Conservation (phyloP, 2,797 vertebrate species). For the Sphaeramia orbicularis region DNA sequence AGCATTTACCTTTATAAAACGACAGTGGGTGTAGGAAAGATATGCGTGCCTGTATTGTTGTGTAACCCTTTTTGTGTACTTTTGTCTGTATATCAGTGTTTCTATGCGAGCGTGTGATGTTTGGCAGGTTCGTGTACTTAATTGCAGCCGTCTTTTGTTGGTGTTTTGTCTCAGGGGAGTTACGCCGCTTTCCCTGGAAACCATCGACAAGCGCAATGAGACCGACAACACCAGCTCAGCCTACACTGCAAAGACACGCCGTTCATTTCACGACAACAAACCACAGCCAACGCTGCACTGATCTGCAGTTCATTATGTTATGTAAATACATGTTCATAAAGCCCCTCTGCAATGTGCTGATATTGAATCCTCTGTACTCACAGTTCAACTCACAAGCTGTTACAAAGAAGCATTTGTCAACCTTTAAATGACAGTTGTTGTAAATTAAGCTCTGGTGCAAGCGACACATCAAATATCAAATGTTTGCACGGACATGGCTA, state of each 20-base stretch:
- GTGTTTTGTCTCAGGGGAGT: constrained; percentile 36
- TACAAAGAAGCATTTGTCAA: too few species aligned
- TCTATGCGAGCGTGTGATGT: constrained; percentile 1
- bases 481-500: too few species aligned
- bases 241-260: not conserved
- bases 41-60: not conserved
- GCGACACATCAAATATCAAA: too few species aligned
- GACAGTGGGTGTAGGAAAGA: not conserved
- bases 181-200: constrained; percentile 26
- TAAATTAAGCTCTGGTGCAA: too few species aligned
- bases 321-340: too few species aligned
- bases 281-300: too few species aligned
- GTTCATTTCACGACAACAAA: not conserved
- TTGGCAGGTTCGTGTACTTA: constrained; percentile 33
- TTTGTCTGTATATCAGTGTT: constrained; percentile 12
- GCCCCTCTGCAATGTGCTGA: too few species aligned
- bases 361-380: too few species aligned
- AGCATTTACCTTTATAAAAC: constrained; percentile 11
- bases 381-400: too few species aligned
- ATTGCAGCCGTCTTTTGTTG: constrained; percentile 32
- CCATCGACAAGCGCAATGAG: constrained; percentile 4
- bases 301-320: too few species aligned
- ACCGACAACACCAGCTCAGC: not conserved
- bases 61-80: constrained; percentile 4
- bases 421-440: too few species aligned